phyloP scores from a whole-genome alignment of 1,140 invertebrate species.

The Bombus balteatus region DNA sequence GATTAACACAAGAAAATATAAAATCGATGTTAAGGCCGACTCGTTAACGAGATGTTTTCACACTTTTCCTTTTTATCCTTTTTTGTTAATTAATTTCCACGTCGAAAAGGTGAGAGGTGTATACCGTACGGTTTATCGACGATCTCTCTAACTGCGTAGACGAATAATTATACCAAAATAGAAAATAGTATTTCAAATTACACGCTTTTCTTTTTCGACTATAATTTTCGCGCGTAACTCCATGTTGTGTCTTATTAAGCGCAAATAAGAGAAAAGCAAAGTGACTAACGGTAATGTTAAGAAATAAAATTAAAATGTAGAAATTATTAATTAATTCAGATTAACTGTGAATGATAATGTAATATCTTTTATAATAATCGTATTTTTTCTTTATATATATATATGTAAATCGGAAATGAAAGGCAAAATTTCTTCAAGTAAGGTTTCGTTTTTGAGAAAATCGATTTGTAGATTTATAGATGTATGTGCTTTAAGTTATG shows the following conservation, averaged over 20 bases:
- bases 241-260: too few species aligned
- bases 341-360: too few species aligned
- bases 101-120: neutral
- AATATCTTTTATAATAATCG: too few species aligned
- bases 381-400: too few species aligned
- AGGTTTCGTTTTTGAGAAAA: too few species aligned
- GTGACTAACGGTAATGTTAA: too few species aligned
- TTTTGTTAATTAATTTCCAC: neutral
- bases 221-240: neutral
- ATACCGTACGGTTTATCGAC: neutral
- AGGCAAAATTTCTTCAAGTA: too few species aligned
- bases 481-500: too few species aligned
- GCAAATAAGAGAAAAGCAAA: neutral
- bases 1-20: neutral
- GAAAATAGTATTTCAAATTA: neutral
- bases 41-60: neutral
- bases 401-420: too few species aligned
- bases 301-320: too few species aligned
- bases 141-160: neutral
- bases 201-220: neutral
- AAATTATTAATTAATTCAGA: too few species aligned
- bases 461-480: too few species aligned
- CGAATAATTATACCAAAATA: neutral
- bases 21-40: neutral
- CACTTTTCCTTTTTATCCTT: neutral